Conservation (phyloP, 1,140 invertebrate genomes). For the Drosophila bipectinata region DNA sequence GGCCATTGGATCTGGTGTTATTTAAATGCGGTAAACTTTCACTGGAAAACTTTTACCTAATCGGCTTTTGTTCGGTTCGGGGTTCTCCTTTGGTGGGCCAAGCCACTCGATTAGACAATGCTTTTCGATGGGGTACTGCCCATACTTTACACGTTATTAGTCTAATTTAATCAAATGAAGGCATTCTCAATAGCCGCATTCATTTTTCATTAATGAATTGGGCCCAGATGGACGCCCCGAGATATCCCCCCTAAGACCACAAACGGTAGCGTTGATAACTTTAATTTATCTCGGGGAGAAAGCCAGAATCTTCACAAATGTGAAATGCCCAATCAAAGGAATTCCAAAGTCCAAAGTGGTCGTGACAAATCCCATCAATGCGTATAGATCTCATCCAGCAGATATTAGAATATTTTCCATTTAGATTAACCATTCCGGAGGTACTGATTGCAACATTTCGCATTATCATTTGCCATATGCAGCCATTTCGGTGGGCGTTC, state of each 20-base stretch:
- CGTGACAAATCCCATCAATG: constrained; percentile 33
- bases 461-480: constrained; percentile 28
- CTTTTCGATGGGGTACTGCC: constrained; percentile 17
- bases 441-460: constrained; percentile 34
- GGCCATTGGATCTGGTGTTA: constrained; percentile 36
- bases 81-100: constrained; percentile 63
- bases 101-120: constrained; percentile 23
- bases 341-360: constrained; percentile 41
- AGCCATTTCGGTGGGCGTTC: constrained; percentile 53
- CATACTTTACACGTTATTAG: constrained; percentile 78
- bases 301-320: constrained; percentile 38
- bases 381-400: constrained; percentile 30
- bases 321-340: constrained; percentile 16
- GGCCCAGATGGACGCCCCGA: constrained; percentile 19
- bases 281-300: constrained; percentile 41
- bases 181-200: constrained; percentile 62
- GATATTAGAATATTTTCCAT: constrained; percentile 39
- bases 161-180: constrained; percentile 77
- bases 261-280: constrained; percentile 59
- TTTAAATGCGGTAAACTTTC: constrained; percentile 69
- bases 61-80: constrained; percentile 42
- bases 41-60: constrained; percentile 60
- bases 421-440: constrained; percentile 36
- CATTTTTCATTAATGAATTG: constrained; percentile 78
- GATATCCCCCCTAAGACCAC: neutral